phyloP scores from a whole-genome alignment of 2,797 vertebrate genomes.

The Cyclopterus lumpus region DNA sequence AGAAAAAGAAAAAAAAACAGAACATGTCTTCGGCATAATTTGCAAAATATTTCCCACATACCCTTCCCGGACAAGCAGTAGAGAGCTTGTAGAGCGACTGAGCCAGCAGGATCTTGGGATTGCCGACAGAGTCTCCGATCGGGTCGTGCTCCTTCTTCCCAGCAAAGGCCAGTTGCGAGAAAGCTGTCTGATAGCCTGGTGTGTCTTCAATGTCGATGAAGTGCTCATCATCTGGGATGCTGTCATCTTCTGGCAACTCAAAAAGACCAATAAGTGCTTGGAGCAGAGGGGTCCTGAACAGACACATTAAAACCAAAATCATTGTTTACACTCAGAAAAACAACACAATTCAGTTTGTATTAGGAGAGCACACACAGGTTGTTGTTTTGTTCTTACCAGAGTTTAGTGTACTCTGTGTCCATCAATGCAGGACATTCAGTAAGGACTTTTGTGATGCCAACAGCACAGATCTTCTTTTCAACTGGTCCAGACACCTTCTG shows the following conservation, averaged over 20 bases:
- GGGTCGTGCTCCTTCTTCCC: conserved; percentile 97
- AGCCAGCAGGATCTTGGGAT: conserved; percentile 95
- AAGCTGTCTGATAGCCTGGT: conserved; percentile 97
- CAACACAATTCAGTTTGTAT: not conserved
- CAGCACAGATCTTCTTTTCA: conserved; percentile 98
- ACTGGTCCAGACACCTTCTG: conserved; percentile 97
- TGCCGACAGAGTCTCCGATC: conserved; percentile 93
- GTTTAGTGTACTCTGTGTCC: conserved; percentile 98
- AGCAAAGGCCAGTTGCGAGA: conserved; percentile 98
- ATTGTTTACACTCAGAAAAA: not conserved
- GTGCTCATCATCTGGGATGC: conserved; percentile 97
- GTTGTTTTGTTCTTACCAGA: conserved; percentile 86
- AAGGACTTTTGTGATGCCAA: conserved; percentile 95
- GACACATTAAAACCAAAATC: not conserved
- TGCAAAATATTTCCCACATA: conserved; percentile 54
- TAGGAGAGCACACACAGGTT: not conserved
- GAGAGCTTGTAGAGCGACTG: conserved; percentile 97
- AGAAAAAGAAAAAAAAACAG: not conserved
- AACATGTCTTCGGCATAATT: not conserved
- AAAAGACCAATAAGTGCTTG: conserved; percentile 98
- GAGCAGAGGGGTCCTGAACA: conserved; percentile 90
- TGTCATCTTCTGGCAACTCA: conserved; percentile 97
- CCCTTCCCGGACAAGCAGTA: conserved; percentile 95
- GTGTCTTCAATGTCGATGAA: conserved; percentile 99
- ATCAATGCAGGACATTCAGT: conserved; percentile 98